These are phyloP conservation scores for Herpetotheres cachinnans DNA, from an alignment of 2,113 vertebrate genomes.

Conservation along the genomic window DNA sequence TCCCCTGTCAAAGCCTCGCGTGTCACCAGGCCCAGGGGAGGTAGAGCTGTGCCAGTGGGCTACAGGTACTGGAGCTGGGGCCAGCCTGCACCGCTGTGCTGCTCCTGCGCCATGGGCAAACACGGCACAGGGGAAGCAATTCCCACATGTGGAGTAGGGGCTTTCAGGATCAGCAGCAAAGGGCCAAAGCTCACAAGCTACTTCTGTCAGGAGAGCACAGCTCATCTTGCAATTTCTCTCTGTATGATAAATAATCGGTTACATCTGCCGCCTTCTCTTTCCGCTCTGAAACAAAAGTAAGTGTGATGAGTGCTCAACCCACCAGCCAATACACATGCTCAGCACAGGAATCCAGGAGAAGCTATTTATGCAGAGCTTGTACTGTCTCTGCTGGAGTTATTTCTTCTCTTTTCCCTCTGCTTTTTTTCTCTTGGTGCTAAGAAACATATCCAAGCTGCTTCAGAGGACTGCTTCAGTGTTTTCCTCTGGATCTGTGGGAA, in stretches of 20 bases:
- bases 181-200: neutral
- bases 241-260: neutral
- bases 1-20: accelerated
- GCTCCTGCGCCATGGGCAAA: neutral
- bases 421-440: neutral
- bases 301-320: neutral
- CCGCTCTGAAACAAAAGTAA: neutral
- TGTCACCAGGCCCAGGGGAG: neutral
- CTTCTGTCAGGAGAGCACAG: neutral
- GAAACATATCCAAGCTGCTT: neutral
- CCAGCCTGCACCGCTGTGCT: neutral
- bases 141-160: too few relatives aligned
- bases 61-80: neutral
- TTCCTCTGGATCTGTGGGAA: neutral
- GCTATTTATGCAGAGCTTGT: neutral
- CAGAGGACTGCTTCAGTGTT: neutral
- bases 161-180: neutral
- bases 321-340: neutral
- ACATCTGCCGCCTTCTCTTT: neutral
- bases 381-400: neutral
- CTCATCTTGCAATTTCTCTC: neutral
- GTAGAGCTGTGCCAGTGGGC: too few relatives aligned
- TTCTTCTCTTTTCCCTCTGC: neutral
- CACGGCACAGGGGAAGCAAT: neutral
- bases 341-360: neutral